Evolutionary conservation across 37 sponge, comb jelly and placozoan species (phyloP).

Genomic region (Mnemiopsis leidyi): DNA sequence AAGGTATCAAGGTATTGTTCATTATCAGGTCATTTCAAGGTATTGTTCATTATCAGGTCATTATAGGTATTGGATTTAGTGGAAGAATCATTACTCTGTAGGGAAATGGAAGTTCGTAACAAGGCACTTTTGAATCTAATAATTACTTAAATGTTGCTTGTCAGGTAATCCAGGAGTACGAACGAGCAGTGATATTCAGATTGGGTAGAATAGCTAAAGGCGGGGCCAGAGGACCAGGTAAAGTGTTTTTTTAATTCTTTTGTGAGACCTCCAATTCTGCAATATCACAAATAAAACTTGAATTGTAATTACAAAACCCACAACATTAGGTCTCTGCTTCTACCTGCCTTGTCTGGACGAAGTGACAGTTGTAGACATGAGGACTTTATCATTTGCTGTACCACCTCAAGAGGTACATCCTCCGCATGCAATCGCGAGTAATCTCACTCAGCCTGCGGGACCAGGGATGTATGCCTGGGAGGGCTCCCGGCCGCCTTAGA

Average conservation of each 20-base stretch:
- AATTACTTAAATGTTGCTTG: too few species aligned
- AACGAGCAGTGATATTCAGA: slow-evolving; percentile 90
- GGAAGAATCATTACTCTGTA: too few species aligned
- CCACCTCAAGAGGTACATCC: slow-evolving; percentile 39
- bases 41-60: too few species aligned
- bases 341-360: slow-evolving; percentile 20
- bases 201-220: slow-evolving; percentile 80
- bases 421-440: neutral
- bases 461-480: neutral
- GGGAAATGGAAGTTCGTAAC: too few species aligned
- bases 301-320: too few species aligned
- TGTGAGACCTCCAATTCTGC: neutral
- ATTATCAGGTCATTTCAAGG: too few species aligned
- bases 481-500: neutral
- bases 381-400: slow-evolving; percentile 36
- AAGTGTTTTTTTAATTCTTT: neutral
- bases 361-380: slow-evolving; percentile 31
- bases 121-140: too few species aligned
- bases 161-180: slow-evolving; percentile 77
- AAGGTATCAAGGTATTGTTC: too few species aligned
- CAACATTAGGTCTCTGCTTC: slow-evolving; percentile 34
- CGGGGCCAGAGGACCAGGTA: slow-evolving; percentile 84
- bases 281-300: too few species aligned
- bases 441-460: neutral
- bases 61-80: too few species aligned